These are phyloP conservation scores for Idris sp. DNA, from an alignment of 1,140 invertebrate genomes.

Conservation along the genomic window DNA sequence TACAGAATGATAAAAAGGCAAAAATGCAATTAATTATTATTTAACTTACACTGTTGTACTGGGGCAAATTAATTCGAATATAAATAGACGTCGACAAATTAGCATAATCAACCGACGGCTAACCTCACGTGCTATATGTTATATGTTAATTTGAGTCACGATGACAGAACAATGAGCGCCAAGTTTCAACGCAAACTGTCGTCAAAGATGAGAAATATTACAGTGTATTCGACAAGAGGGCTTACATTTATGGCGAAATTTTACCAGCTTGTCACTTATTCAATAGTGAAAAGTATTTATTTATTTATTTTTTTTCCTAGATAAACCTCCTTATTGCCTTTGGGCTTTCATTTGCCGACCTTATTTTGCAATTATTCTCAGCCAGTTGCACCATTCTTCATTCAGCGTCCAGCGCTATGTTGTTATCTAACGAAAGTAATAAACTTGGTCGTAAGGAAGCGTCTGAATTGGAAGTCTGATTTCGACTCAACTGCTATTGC, in stretches of 20 bases:
- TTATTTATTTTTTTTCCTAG: no score
- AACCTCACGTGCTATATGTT: slow-evolving; percentile 28
- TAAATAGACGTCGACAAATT: slow-evolving; percentile 32
- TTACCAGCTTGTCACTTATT: slow-evolving; percentile 32
- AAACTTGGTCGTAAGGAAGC: slow-evolving; percentile 44
- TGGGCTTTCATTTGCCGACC: slow-evolving; percentile 10
- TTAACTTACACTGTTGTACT: slow-evolving; percentile 21
- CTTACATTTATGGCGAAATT: slow-evolving; percentile 11
- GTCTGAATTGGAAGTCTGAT: slow-evolving; percentile 43
- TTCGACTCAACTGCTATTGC: slow-evolving; percentile 51
- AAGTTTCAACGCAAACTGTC: slow-evolving; percentile 21
- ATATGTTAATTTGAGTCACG: slow-evolving; percentile 21
- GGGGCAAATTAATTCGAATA: slow-evolving; percentile 36
- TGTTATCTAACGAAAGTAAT: slow-evolving; percentile 50
- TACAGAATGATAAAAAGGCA: not conserved
- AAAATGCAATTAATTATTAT: slow-evolving; percentile 6
- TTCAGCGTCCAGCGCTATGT: slow-evolving; percentile 2
- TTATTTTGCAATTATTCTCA: slow-evolving; percentile 39
- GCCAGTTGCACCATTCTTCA: slow-evolving; percentile 29
- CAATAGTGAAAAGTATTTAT: no score
- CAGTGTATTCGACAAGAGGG: slow-evolving; percentile 14
- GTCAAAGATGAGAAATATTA: slow-evolving; percentile 21
- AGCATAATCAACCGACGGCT: slow-evolving; percentile 29
- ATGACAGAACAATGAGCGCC: slow-evolving; percentile 25
- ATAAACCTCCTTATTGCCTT: no score